Evolutionary conservation across 1,140 invertebrate species (phyloP).

Genomic region (Anadara kagoshimensis): DNA sequence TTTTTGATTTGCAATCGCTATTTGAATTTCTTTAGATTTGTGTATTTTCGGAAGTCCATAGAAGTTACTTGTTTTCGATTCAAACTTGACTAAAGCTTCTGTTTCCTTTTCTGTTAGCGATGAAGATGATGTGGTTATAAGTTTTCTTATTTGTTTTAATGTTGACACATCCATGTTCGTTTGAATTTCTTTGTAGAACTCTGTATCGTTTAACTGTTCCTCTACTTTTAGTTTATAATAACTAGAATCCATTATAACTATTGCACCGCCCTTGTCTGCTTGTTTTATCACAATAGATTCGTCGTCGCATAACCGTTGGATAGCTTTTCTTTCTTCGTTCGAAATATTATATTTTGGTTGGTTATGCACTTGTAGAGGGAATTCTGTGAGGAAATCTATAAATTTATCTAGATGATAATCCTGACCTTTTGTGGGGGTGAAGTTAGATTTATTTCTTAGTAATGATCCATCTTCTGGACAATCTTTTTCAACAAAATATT

Average conservation of each 20-base stretch:
- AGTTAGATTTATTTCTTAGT: constrained; percentile 19
- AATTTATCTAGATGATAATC: not conserved
- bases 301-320: not conserved
- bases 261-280: constrained; percentile 12
- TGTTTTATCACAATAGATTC: constrained; percentile 1
- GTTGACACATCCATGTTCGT: not conserved
- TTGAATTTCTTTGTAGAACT: not conserved
- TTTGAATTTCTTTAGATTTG: constrained; percentile 28
- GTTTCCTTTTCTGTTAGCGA: not conserved
- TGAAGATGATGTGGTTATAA: not conserved
- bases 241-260: not conserved
- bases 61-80: not conserved
- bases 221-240: not conserved
- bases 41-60: constrained; percentile 21
- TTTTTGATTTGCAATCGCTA: not conserved
- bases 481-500: constrained; percentile 12
- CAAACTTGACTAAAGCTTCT: not conserved
- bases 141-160: not conserved
- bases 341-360: not conserved
- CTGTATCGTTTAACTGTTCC: not conserved
- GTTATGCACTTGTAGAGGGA: not conserved
- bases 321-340: not conserved
- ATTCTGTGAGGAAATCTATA: not conserved
- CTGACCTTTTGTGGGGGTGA: constrained; percentile 9
- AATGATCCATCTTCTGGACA: not conserved